Evolutionary conservation across 2,113 vertebrate genomes (phyloP), one percentile per base, ranked within the genome.

Genomic region (Tenrec ecaudatus): DNA sequence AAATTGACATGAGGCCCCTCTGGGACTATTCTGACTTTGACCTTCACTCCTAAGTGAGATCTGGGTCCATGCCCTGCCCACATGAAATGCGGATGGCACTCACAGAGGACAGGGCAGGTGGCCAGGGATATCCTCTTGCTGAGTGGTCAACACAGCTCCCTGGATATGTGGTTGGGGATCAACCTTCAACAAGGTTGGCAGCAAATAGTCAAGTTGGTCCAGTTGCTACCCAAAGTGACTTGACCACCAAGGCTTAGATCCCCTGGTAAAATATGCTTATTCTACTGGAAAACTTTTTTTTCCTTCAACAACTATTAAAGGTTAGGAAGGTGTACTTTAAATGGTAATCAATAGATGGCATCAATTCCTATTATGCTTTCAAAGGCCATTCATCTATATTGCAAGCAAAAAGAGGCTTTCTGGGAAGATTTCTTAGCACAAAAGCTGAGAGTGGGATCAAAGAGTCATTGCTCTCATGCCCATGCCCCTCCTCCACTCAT

Each of bases 351-450:
- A 96, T 98, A 96, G 53, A 94, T 88, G 43, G 38, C 90, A 96
- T 97, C 96, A 96, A 93, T 96, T 96, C 71, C 78, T 73, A 95
- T 96, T 97, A 95, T 88, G 79, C 64, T 97, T 97, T 97, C 85
- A 96, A 96, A 97, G 86, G 80, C 43, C 93, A 94, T 96, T 94
- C 85, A 95, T 96, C 92, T 89, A 86, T 92, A 93, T 6, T 88
- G 77, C 71, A 91, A 36, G 68, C 58, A 91, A 84, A 90, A 89
- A 31, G 27, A 79, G 15, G 43, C 62, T 96, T 40, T 95, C 68
- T 88, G 88, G 91, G 43, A 95, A 93, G 86, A 97, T 62, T 95
- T 95, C 81, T 91, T 95, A 91, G 31, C 79, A 85, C 86, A 64
- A 71, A 79, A 25, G 22, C 82, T 96, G n/a, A 57, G 85, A 69